Percentiles rank a stretch among this genome's conserved stretches.
Evolutionary conservation across 2,797 vertebrate genomes (phyloP).

Genomic region (Apodemus agrarius): DNA sequence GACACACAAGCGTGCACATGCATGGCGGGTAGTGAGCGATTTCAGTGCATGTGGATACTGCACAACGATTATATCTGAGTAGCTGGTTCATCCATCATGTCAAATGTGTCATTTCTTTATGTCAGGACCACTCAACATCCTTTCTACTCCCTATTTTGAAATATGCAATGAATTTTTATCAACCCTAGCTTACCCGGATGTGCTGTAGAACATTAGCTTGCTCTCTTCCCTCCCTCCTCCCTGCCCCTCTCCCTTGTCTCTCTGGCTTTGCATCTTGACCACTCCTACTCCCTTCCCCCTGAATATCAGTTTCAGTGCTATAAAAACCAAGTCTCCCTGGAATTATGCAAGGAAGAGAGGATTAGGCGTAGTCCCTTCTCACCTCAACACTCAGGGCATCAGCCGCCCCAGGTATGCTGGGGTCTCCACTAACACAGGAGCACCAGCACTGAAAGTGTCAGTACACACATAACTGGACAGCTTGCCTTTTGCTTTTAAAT

Average conservation of each 20-base stretch:
- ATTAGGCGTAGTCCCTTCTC: not conserved
- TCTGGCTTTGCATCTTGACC: not conserved
- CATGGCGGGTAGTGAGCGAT: not conserved
- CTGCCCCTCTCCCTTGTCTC: not conserved
- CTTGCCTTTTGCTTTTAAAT: constrained; percentile 19
- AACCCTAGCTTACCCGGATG: not conserved
- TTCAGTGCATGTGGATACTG: not conserved
- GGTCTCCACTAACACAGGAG: not conserved
- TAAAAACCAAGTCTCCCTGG: not conserved
- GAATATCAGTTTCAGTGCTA: not conserved
- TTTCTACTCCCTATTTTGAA: not conserved
- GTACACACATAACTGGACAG: not conserved
- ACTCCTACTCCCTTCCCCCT: not conserved
- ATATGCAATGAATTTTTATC: not conserved
- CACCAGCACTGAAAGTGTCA: not conserved
- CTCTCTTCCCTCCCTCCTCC: not conserved
- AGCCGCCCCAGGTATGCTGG: not conserved
- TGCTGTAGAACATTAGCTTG: too few species aligned
- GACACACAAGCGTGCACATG: not conserved
- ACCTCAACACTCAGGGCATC: rapidly evolving
- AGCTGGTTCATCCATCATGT: not conserved
- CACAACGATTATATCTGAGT: not conserved
- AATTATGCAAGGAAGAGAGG: not conserved
- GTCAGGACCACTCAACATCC: not conserved
- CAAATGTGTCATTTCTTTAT: not conserved